phyloP scores from a whole-genome alignment of 2,797 vertebrate species.

The Danio tinwini region DNA sequence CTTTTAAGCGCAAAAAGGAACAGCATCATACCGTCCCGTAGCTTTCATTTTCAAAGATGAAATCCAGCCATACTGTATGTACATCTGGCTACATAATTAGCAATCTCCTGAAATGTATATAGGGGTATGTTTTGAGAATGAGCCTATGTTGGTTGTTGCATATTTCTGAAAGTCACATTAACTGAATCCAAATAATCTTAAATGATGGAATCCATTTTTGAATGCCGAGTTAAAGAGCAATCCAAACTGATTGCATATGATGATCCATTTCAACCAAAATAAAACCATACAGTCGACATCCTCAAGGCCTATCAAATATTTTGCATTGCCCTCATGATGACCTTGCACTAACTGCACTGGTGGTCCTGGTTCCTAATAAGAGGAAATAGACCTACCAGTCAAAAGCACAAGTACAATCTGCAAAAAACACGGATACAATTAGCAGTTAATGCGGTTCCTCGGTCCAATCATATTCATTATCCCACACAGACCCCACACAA shows the following conservation, averaged over 20 bases:
- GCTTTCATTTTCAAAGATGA: no score
- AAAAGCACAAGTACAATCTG: slow-evolving; percentile 20
- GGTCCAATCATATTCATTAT: slow-evolving; percentile 36
- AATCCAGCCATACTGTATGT: no score
- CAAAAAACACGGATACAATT: background rate
- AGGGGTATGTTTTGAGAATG: no score
- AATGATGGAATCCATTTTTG: no score
- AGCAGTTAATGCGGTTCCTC: slow-evolving; percentile 34
- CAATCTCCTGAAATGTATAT: no score
- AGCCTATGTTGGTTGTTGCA: no score
- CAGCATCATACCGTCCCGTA: no score
- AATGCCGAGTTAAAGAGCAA: background rate
- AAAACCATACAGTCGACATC: background rate
- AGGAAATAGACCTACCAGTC: slow-evolving; percentile 30
- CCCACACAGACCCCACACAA: slow-evolving; percentile 49
- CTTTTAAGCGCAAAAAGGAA: no score
- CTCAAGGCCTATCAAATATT: background rate
- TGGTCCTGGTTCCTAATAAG: background rate
- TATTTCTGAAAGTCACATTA: no score
- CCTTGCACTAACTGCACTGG: background rate
- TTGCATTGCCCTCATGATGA: background rate
- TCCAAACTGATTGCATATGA: background rate
- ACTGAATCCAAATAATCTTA: no score
- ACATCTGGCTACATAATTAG: no score
- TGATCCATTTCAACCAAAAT: background rate